Conservation (phyloP, 2,888 invertebrate genomes). For the Reticulitermes lucifugus region DNA sequence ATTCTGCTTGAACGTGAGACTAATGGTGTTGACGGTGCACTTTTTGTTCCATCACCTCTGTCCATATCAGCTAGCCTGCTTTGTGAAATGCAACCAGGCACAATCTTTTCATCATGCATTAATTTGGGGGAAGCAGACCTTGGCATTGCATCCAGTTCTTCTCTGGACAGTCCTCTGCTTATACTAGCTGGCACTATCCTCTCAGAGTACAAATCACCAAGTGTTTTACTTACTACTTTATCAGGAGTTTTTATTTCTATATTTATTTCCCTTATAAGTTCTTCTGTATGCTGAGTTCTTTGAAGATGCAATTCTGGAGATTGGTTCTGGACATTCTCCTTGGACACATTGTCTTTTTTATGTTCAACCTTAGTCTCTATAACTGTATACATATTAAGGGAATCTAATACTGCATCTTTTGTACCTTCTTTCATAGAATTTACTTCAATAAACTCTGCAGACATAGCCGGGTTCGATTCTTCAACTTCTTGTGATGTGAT, state of each 20-base stretch:
- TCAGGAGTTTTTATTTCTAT: slow-evolving; percentile 29
- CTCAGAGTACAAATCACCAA: background rate
- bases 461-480: no score
- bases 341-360: background rate
- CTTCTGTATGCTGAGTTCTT: slow-evolving; percentile 23
- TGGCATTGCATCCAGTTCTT: background rate
- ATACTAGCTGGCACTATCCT: background rate
- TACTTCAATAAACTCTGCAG: no score
- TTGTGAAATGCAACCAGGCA: background rate
- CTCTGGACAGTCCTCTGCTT: background rate
- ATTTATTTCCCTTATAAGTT: slow-evolving; percentile 29
- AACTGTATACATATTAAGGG: background rate
- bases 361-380: background rate
- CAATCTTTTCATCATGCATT: background rate
- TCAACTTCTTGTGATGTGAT: no score
- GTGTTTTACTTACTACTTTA: background rate
- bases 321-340: background rate
- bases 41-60: background rate
- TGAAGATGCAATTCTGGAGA: background rate
- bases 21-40: slow-evolving; percentile 25
- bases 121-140: background rate
- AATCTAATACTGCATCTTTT: background rate
- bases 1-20: slow-evolving; percentile 3
- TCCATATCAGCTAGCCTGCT: background rate
- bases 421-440: background rate